Conservation (phyloP, 2,113 vertebrate species). For the Serilophus lunatus region DNA sequence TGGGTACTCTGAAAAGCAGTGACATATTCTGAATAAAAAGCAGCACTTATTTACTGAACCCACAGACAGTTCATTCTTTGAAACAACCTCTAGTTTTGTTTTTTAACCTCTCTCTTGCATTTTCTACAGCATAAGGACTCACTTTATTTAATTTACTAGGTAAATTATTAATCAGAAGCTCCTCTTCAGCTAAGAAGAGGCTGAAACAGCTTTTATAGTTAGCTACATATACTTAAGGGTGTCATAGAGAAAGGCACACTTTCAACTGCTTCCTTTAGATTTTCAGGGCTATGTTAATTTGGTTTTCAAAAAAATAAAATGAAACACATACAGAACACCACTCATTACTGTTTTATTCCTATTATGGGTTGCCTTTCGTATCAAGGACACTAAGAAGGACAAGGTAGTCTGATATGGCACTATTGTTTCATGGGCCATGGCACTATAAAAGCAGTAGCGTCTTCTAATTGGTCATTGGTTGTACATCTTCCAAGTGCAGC, state of each 20-base stretch:
- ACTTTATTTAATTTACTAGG: not conserved
- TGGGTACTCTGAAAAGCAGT: not conserved
- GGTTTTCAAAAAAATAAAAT: not conserved
- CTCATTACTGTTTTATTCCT: not conserved
- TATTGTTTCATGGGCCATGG: constrained; percentile 29
- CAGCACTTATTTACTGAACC: not conserved
- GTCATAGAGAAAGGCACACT: not conserved
- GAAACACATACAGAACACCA: not conserved
- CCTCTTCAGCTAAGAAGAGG: not conserved
- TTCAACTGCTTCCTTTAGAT: not conserved
- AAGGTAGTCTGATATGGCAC: not conserved
- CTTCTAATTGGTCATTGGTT: constrained; percentile 46
- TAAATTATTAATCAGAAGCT: not conserved
- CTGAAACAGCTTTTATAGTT: not conserved
- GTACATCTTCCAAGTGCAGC: not conserved
- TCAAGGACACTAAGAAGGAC: constrained; percentile 30
- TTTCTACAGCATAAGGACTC: not conserved
- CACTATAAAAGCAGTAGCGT: constrained; percentile 10
- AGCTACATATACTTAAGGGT: not conserved
- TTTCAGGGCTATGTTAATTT: not conserved
- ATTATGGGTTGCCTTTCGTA: not conserved
- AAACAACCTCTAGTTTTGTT: not conserved
- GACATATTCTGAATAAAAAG: not conserved
- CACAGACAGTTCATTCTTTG: not conserved
- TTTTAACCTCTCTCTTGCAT: not conserved